phyloP scores from a whole-genome alignment of 2,797 vertebrate genomes.

The Diceros bicornis region DNA sequence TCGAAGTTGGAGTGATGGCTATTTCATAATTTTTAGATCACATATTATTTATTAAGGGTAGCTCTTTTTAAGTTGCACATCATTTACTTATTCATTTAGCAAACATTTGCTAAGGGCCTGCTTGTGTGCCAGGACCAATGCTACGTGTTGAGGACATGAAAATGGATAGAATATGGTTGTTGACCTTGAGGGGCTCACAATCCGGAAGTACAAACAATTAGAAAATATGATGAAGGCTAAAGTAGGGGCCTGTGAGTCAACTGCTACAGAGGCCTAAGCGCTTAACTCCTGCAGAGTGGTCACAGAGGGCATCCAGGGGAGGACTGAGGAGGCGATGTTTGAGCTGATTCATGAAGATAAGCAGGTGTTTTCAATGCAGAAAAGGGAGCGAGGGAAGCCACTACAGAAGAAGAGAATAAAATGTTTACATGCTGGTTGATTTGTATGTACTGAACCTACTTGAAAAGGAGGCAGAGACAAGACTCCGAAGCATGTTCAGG shows the following conservation, averaged over 20 bases:
- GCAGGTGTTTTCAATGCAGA: constrained; percentile 10
- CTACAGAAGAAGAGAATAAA: background rate
- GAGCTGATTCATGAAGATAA: constrained; percentile 14
- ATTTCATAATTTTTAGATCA: background rate
- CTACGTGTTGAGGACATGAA: background rate
- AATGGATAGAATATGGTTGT: background rate
- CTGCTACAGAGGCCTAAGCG: background rate
- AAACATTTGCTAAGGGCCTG: constrained; percentile 64
- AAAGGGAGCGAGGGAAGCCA: background rate
- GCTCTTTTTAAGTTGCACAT: constrained; percentile 38
- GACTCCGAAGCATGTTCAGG: background rate
- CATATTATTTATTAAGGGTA: constrained; percentile 36
- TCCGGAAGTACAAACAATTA: background rate
- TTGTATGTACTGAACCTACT: background rate
- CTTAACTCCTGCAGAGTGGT: background rate
- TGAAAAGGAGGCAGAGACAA: background rate
- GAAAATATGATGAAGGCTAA: background rate
- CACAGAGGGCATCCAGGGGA: background rate
- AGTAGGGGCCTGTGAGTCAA: background rate
- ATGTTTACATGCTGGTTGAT: background rate
- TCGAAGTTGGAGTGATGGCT: background rate
- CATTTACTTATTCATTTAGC: constrained; percentile 46
- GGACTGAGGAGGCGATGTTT: background rate
- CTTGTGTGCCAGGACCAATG: background rate
- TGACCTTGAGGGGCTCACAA: background rate